Evolutionary conservation across 2,888 invertebrate species (phyloP), one percentile per base, ranked within the genome.

Genomic region (Tenthredo livida): DNA sequence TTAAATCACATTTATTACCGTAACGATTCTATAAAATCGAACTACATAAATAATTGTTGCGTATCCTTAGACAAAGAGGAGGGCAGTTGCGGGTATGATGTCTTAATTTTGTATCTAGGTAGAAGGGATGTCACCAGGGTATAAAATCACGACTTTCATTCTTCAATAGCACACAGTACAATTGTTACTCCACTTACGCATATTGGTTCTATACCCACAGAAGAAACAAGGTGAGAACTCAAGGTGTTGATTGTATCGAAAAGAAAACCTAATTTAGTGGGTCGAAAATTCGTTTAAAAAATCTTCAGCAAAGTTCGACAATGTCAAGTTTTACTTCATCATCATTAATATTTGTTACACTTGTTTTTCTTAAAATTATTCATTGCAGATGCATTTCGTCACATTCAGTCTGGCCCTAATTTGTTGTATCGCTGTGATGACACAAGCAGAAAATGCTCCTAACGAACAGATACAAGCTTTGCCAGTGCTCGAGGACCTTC

Each of bases 71-170:
- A 75, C 29, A 83, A 21, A 65, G 84, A 80, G 82, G 33, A 85
- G 72, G 85, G 82, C 54, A 25, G 43, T 15, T 25, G 10, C 43
- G 67, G 33, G 67, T 10, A 21, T 15, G 83, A 83, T 72, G 67
- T 80, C 75, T 80, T 85, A 58, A 70, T 85, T 85, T 67, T 75
- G n/a, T 65, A 43, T 58, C 83, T 43, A 83, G 29, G 80, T 80
- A 61, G 85, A 15, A 83, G 84, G 83, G 83, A 84, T 73, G 54
- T 72, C 75, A 72, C 70, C 75, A 84, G 84, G 85, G 89, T 92
- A 92, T 92, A 92, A 92, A 92, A 91, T 90, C 90, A 89, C 77
- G 50, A 77, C 61, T 61, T 65, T 80, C 80, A 21, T 80, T 80
- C 61, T 50, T 10, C 50, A 29, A 29, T 73, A 43, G 25, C 72